These are phyloP conservation scores for Auanema freiburgensis DNA, from an alignment of 2,888 invertebrate species.

Conservation along the genomic window DNA sequence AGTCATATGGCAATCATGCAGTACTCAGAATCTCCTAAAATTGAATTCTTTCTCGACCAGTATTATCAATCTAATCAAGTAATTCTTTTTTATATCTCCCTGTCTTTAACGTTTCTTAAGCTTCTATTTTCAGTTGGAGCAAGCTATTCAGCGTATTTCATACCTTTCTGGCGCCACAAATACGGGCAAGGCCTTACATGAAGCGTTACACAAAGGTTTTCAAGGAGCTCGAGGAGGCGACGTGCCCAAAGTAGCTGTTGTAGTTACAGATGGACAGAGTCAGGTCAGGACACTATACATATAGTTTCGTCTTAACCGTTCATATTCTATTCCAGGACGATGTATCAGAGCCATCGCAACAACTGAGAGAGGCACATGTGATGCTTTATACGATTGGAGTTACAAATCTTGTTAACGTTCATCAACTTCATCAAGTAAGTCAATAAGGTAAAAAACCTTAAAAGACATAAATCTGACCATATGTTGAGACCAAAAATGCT, in stretches of 20 bases:
- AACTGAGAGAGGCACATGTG: conserved; percentile 61
- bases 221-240: conserved; percentile 53
- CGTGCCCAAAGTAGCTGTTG: conserved; percentile 64
- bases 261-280: conserved; percentile 66
- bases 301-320: too few species aligned
- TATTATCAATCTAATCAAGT: conserved; percentile 56
- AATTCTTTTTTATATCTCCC: too few species aligned
- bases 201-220: conserved; percentile 51
- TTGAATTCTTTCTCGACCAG: conserved; percentile 61
- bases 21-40: conserved; percentile 63
- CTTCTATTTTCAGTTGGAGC: conserved; percentile 57
- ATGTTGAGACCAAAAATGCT: too few species aligned
- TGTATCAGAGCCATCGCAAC: conserved; percentile 57
- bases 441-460: neutral
- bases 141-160: conserved; percentile 57
- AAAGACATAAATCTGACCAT: too few species aligned
- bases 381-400: conserved; percentile 66
- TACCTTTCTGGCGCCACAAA: conserved; percentile 61
- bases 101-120: too few species aligned
- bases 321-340: conserved; percentile 42
- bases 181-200: conserved; percentile 59
- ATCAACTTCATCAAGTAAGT: conserved; percentile 62
- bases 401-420: conserved; percentile 60
- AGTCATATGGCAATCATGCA: conserved; percentile 65
- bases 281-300: conserved; percentile 33